A percentile compares a stretch with the other conserved stretches of the same genome.
These are phyloP conservation scores for Hymenochirus boettgeri DNA, from an alignment of 2,113 vertebrate species.

Conservation along the genomic window DNA sequence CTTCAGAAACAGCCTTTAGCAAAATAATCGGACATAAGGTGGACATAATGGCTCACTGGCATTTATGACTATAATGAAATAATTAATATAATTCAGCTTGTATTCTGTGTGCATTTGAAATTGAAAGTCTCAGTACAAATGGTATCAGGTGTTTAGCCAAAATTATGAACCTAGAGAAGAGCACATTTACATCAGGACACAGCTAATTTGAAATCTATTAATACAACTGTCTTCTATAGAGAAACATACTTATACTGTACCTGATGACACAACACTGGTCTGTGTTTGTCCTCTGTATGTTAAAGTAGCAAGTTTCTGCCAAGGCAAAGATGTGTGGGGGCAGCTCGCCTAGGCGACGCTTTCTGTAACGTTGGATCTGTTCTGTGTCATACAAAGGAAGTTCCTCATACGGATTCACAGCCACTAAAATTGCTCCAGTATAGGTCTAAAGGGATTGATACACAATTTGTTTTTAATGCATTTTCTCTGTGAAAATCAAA, in stretches of 20 bases:
- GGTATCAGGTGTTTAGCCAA: too few species aligned
- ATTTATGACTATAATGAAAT: too few species aligned
- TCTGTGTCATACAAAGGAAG: slow-evolving; percentile 86
- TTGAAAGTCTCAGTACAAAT: too few species aligned
- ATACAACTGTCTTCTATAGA: too few species aligned
- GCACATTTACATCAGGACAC: too few species aligned
- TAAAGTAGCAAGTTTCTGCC: slow-evolving; percentile 91
- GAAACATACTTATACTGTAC: too few species aligned
- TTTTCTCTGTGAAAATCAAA: neutral
- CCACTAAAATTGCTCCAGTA: slow-evolving; percentile 92
- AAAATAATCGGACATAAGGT: too few species aligned
- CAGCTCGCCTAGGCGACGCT: slow-evolving; percentile 78
- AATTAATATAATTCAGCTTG: neutral
- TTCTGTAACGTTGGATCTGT: slow-evolving; percentile 80
- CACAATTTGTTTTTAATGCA: neutral
- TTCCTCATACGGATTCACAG: slow-evolving; percentile 92
- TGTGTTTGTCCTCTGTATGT: slow-evolving; percentile 77
- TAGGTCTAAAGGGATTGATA: slow-evolving; percentile 72
- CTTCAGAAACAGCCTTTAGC: too few species aligned
- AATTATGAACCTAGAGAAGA: neutral
- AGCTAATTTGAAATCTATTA: too few species aligned
- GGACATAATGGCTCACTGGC: too few species aligned
- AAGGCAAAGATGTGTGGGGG: slow-evolving; percentile 91
- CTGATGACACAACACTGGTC: slow-evolving; percentile 96
- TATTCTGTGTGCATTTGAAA: neutral